These are phyloP conservation scores for Corydoras maculifer DNA, from an alignment of 2,113 vertebrate genomes.

Conservation along the genomic window DNA sequence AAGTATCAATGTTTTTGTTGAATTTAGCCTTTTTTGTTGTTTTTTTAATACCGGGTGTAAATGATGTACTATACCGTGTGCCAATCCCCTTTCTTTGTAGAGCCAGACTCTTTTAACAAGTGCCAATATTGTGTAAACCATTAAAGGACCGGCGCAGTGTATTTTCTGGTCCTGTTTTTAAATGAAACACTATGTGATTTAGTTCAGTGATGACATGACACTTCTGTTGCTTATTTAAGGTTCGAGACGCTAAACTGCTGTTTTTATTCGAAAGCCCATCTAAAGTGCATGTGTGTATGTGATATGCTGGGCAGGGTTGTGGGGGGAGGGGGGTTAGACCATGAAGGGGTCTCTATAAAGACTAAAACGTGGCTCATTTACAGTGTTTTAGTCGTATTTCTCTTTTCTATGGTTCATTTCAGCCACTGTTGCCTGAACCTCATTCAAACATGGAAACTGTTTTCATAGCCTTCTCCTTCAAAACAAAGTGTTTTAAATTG, in stretches of 20 bases:
- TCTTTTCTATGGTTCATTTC: conserved; percentile 62
- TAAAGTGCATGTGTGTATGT: conserved; percentile 66
- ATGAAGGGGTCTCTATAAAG: conserved; percentile 49
- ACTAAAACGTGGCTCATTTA: conserved; percentile 66
- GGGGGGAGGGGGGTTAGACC: conserved; percentile 55
- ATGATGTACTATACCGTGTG: conserved; percentile 73
- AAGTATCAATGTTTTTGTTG: conserved; percentile 57
- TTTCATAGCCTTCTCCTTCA: conserved; percentile 77
- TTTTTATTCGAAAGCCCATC: conserved; percentile 70
- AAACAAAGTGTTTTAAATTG: conserved; percentile 77
- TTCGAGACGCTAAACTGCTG: conserved; percentile 63
- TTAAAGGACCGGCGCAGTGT: conserved; percentile 53
- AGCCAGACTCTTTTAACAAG: conserved; percentile 70
- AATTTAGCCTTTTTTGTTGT: conserved; percentile 42
- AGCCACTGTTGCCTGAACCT: conserved; percentile 80
- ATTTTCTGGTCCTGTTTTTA: conserved; percentile 59
- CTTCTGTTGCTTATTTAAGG: conserved; percentile 70
- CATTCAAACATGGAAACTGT: conserved; percentile 76
- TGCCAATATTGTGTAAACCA: conserved; percentile 71
- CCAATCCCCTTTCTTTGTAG: conserved; percentile 69
- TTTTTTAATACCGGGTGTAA: conserved; percentile 70
- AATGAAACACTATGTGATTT: conserved; percentile 66
- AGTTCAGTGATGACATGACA: conserved; percentile 50
- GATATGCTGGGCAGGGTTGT: conserved; percentile 62
- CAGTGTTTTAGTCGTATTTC: conserved; percentile 74